Evolutionary conservation across 2,113 vertebrate species (phyloP).

Genomic region (Dryoscopus gambensis): DNA sequence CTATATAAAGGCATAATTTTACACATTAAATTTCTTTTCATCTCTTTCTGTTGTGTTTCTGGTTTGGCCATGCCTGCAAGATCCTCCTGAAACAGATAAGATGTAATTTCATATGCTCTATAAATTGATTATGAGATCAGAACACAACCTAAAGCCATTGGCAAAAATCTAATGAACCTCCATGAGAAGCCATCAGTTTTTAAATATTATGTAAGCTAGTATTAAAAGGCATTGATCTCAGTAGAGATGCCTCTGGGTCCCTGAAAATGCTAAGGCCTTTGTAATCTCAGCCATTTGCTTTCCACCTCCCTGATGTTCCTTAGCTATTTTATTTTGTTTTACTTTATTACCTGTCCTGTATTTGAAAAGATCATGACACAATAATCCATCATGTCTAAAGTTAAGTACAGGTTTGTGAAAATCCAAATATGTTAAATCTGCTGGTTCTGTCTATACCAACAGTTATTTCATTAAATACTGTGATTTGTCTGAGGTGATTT

Average conservation of each 20-base stretch:
- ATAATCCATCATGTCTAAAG: conserved; percentile 7
- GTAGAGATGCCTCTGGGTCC: not conserved
- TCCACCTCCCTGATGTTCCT: not conserved
- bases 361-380: conserved; percentile 7
- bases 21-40: not conserved
- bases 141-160: not conserved
- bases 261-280: not conserved
- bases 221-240: not conserved
- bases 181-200: not conserved
- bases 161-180: not conserved
- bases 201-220: not conserved
- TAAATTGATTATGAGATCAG: not conserved
- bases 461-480: conserved; percentile 35
- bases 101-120: not conserved
- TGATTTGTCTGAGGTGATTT: conserved; percentile 27
- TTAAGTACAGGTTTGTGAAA: conserved; percentile 5
- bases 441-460: not conserved
- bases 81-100: not conserved
- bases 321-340: not conserved
- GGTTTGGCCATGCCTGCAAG: not conserved
- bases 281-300: not conserved
- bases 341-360: not conserved
- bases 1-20: not conserved
- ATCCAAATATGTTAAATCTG: conserved; percentile 10
- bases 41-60: not conserved